These are phyloP conservation scores for Mesoclemmys tuberculata DNA, from an alignment of 2,113 vertebrate genomes.

Conservation along the genomic window DNA sequence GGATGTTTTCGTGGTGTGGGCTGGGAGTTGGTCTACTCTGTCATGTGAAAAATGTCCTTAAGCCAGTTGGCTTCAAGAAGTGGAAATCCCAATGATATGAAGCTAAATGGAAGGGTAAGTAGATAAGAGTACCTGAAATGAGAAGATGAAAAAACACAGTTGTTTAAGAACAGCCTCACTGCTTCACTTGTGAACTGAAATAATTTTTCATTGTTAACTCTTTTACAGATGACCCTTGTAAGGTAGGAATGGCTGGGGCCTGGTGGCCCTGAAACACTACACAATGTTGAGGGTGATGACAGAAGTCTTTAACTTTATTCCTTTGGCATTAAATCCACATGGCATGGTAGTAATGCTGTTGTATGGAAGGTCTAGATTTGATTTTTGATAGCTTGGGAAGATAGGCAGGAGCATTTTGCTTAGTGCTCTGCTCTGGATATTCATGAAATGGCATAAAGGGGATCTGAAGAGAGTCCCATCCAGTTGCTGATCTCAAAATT, in stretches of 20 bases:
- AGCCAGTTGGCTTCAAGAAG: background rate
- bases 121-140: background rate
- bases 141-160: background rate
- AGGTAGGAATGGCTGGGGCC: background rate
- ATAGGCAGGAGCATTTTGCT: background rate
- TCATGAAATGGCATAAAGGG: background rate
- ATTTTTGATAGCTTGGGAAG: background rate
- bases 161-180: background rate
- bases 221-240: background rate
- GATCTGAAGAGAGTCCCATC: background rate
- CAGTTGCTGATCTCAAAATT: background rate
- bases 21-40: background rate
- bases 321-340: background rate
- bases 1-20: background rate
- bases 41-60: background rate
- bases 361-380: background rate
- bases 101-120: background rate
- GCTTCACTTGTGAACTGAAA: background rate
- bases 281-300: background rate
- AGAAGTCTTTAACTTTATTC: background rate
- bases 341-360: background rate
- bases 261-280: background rate
- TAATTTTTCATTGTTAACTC: background rate
- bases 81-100: background rate
- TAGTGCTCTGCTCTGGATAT: background rate